phyloP scores from a whole-genome alignment of 2,888 invertebrate genomes.

The Lacanobia wlatinum region DNA sequence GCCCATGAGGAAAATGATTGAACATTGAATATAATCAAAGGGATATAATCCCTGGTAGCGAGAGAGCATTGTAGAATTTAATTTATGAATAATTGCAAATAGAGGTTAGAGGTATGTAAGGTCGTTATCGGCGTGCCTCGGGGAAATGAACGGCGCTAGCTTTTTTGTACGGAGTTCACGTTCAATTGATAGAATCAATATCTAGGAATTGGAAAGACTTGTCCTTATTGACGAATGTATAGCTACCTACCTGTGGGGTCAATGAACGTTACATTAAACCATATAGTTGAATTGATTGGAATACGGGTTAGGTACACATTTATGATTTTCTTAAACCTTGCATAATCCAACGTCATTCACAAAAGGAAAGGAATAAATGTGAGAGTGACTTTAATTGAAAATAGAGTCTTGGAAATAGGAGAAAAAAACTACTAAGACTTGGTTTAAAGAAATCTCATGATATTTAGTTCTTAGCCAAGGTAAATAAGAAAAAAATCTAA shows the following conservation, averaged over 20 bases:
- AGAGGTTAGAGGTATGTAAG: slow-evolving; percentile 84
- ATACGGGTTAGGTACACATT: background rate
- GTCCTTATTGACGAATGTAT: slow-evolving; percentile 18
- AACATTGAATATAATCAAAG: slow-evolving; percentile 79
- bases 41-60: slow-evolving; percentile 75
- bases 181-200: slow-evolving; percentile 75
- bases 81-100: slow-evolving; percentile 88
- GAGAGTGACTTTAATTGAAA: slow-evolving; percentile 10
- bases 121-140: slow-evolving; percentile 82
- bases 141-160: slow-evolving; percentile 83
- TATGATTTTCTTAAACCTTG: background rate
- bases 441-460: background rate
- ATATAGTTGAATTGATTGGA: background rate
- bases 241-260: background rate
- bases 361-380: slow-evolving; percentile 8
- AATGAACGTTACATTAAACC: background rate
- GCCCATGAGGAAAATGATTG: slow-evolving; percentile 75
- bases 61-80: slow-evolving; percentile 78
- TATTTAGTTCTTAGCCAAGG: slow-evolving; percentile 5
- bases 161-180: slow-evolving; percentile 77
- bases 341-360: slow-evolving; percentile 4
- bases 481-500: background rate
- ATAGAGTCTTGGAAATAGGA: background rate
- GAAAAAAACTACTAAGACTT: slow-evolving; percentile 2
- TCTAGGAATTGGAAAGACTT: slow-evolving; percentile 48